Percentiles rank a stretch among this genome's conserved stretches.
These are phyloP conservation scores for Eulithis testata DNA, from an alignment of 2,888 invertebrate species.

Conservation along the genomic window DNA sequence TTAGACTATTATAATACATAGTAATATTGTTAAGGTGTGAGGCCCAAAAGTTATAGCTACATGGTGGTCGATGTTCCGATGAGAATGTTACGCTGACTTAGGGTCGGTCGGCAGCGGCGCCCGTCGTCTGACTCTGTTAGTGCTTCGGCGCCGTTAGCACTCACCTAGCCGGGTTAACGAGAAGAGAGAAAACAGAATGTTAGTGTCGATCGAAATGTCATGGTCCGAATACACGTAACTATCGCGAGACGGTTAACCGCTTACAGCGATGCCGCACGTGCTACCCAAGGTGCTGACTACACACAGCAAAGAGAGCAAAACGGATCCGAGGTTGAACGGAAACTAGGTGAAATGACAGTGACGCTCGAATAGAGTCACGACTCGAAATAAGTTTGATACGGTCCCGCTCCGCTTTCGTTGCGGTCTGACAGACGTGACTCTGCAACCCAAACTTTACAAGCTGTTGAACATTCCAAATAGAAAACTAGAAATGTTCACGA, in stretches of 20 bases:
- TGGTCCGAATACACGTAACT: slow-evolving; percentile 78
- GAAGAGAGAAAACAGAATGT: slow-evolving; percentile 89
- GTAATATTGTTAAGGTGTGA: slow-evolving; percentile 82
- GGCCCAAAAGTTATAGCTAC: slow-evolving; percentile 84
- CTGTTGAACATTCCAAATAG: neutral
- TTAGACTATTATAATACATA: slow-evolving; percentile 85
- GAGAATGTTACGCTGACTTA: slow-evolving; percentile 78
- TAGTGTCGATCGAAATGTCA: slow-evolving; percentile 86
- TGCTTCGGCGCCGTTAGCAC: slow-evolving; percentile 88
- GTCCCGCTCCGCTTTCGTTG: slow-evolving; percentile 14
- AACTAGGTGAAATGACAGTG: neutral
- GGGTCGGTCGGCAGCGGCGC: slow-evolving; percentile 63
- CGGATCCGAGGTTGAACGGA: slow-evolving; percentile 3
- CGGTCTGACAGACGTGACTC: slow-evolving; percentile 15
- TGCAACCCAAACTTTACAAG: slow-evolving; percentile 12
- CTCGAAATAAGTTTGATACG: slow-evolving; percentile 10
- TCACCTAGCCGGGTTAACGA: slow-evolving; percentile 91
- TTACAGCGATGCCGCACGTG: slow-evolving; percentile 59
- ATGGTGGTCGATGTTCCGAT: slow-evolving; percentile 83
- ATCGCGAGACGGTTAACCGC: slow-evolving; percentile 69
- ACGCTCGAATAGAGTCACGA: slow-evolving; percentile 5
- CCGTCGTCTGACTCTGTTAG: slow-evolving; percentile 72
- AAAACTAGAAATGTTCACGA: slow-evolving; percentile 4
- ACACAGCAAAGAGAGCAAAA: slow-evolving; percentile 14
- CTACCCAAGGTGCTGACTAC: slow-evolving; percentile 8